These are phyloP conservation scores for Poeciliopsis gracilis DNA, from an alignment of 2,797 vertebrate genomes.

Conservation along the genomic window DNA sequence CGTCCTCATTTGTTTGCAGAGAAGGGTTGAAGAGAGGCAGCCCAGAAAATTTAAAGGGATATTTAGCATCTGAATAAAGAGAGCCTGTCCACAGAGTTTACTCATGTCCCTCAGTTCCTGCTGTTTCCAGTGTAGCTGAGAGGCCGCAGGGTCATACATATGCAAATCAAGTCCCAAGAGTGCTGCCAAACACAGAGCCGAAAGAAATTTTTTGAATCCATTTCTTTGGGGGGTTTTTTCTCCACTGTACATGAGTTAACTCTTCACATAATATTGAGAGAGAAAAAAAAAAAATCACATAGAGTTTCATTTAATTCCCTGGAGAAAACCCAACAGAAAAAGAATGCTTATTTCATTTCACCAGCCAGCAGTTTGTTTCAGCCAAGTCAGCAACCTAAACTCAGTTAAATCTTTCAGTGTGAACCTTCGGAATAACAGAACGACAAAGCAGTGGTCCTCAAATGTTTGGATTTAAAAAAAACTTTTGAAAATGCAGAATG, in stretches of 20 bases:
- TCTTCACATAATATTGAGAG: conserved; percentile 18
- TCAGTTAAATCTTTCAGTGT: neutral
- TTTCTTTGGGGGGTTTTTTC: conserved; percentile 24
- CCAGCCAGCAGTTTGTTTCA: neutral
- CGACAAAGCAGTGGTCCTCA: neutral
- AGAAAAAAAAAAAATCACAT: neutral
- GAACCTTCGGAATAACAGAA: neutral
- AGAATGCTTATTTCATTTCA: conserved; percentile 2
- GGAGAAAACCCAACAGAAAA: neutral
- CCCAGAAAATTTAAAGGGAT: conserved; percentile 75
- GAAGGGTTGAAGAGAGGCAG: conserved; percentile 62
- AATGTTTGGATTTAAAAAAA: neutral
- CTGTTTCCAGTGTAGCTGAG: conserved; percentile 60
- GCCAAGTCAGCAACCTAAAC: neutral
- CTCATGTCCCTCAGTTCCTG: conserved; percentile 67
- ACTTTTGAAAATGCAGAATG: neutral
- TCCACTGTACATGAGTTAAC: conserved; percentile 36
- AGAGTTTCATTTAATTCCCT: neutral
- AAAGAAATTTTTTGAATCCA: conserved; percentile 41
- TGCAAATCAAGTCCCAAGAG: conserved; percentile 71
- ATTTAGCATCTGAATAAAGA: conserved; percentile 79
- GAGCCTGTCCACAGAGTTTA: conserved; percentile 67
- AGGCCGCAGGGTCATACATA: conserved; percentile 75
- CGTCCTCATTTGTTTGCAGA: conserved; percentile 70
- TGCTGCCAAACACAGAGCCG: conserved; percentile 42